Evolutionary conservation across 2,888 invertebrate genomes (phyloP).

Genomic region (Brachynemurus nebulosus): DNA sequence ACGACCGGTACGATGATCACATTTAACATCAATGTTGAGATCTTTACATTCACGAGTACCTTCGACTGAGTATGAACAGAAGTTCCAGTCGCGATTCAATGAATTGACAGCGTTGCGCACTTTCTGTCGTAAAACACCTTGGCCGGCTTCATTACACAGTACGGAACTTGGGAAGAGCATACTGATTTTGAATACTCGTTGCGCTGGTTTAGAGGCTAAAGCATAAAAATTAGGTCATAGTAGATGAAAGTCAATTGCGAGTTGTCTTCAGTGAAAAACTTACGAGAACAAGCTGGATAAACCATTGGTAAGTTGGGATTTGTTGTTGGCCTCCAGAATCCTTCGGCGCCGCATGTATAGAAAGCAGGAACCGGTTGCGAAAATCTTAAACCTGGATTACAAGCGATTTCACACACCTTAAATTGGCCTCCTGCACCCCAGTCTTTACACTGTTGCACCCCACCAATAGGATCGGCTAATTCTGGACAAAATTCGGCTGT

Average conservation of each 20-base stretch:
- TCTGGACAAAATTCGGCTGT: constrained; percentile 85
- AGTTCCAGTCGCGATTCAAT: constrained; percentile 90
- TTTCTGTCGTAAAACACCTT: constrained; percentile 79
- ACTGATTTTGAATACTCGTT: constrained; percentile 82
- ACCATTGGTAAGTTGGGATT: constrained; percentile 66
- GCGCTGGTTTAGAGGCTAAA: constrained; percentile 74
- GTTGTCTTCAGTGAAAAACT: too few relatives aligned
- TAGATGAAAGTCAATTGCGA: too few relatives aligned
- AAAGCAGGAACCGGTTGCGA: constrained; percentile 90
- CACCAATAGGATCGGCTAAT: constrained; percentile 79
- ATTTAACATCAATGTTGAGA: constrained; percentile 80
- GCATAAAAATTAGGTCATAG: neutral
- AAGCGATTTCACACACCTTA: constrained; percentile 86
- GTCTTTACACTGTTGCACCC: constrained; percentile 80
- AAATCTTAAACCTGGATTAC: constrained; percentile 75
- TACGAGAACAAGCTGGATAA: constrained; percentile 88
- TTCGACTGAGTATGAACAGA: constrained; percentile 83
- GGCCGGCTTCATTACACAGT: constrained; percentile 89
- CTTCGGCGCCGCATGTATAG: constrained; percentile 96
- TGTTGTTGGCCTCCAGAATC: constrained; percentile 86
- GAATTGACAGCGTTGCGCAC: constrained; percentile 80
- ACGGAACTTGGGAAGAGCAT: constrained; percentile 96
- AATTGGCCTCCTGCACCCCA: constrained; percentile 96
- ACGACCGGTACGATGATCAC: constrained; percentile 61
- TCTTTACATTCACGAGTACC: constrained; percentile 84